These are phyloP conservation scores for Mirounga angustirostris DNA, from an alignment of 2,113 vertebrate genomes.

Conservation along the genomic window DNA sequence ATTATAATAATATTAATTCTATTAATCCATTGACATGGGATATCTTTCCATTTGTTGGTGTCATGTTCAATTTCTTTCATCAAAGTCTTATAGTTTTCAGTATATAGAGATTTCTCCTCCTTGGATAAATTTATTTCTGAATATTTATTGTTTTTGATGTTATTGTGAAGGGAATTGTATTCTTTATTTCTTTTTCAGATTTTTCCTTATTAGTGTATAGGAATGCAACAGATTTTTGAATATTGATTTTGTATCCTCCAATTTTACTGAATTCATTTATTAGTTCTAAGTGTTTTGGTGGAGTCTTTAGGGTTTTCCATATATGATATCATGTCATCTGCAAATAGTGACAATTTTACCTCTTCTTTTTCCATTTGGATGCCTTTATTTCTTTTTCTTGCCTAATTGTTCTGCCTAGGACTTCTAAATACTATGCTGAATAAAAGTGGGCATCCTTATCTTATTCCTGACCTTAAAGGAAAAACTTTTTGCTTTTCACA, in stretches of 20 bases:
- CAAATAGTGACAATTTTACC: background rate
- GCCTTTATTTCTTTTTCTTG: background rate
- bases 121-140: background rate
- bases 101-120: background rate
- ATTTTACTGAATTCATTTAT: background rate
- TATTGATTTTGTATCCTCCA: background rate
- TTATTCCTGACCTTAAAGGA: background rate
- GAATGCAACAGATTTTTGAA: background rate
- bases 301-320: background rate
- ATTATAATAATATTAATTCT: background rate
- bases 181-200: background rate
- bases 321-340: background rate
- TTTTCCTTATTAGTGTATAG: background rate
- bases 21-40: background rate
- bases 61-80: background rate
- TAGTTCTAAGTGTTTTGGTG: background rate
- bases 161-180: background rate
- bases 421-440: background rate
- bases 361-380: background rate
- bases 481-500: background rate
- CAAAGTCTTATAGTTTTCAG: background rate
- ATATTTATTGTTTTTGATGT: background rate
- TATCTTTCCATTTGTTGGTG: background rate
- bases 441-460: background rate
- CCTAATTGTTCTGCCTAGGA: background rate